phyloP scores from a whole-genome alignment of 1,140 invertebrate genomes.

The Drosophila setifemur region DNA sequence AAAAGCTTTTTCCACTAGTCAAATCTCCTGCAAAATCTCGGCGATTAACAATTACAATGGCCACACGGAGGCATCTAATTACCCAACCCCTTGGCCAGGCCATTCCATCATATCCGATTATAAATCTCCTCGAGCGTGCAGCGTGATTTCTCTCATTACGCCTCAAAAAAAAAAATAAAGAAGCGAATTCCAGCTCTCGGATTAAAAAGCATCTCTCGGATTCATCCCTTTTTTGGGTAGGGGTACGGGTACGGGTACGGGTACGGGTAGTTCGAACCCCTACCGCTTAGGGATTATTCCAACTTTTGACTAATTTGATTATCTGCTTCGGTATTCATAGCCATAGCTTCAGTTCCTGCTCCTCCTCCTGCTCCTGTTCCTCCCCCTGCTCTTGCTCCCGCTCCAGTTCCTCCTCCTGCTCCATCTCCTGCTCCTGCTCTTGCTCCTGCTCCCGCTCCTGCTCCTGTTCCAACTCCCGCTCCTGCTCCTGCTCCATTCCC shows the following conservation, averaged over 20 bases:
- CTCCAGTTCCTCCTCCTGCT: too few species aligned
- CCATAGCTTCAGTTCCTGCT: too few species aligned
- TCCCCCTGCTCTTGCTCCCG: too few species aligned
- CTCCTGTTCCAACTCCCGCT: too few species aligned
- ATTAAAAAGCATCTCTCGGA: conserved; percentile 12
- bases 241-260: not conserved
- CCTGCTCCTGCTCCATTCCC: too few species aligned
- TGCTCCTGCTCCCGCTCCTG: too few species aligned
- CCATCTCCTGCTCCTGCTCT: too few species aligned
- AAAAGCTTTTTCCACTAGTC: conserved; percentile 1
- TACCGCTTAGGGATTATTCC: conserved; percentile 4
- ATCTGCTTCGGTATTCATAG: conserved; percentile 42
- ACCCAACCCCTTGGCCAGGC: conserved; percentile 30
- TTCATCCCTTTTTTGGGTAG: not conserved
- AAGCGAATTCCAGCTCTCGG: conserved; percentile 11
- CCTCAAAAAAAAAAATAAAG: too few species aligned
- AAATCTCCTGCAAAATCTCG: not conserved
- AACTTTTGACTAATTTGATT: conserved; percentile 55
- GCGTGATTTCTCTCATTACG: conserved; percentile 25
- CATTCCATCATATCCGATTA: conserved; percentile 17
- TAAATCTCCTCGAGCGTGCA: conserved; percentile 17
- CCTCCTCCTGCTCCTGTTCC: too few species aligned
- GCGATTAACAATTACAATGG: not conserved
- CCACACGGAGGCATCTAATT: conserved; percentile 25
- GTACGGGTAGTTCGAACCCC: not conserved